A percentile compares a stretch with the other conserved stretches of the same genome.
Conservation (phyloP, 2,888 invertebrate genomes). For the Eurytoma adleriae region DNA sequence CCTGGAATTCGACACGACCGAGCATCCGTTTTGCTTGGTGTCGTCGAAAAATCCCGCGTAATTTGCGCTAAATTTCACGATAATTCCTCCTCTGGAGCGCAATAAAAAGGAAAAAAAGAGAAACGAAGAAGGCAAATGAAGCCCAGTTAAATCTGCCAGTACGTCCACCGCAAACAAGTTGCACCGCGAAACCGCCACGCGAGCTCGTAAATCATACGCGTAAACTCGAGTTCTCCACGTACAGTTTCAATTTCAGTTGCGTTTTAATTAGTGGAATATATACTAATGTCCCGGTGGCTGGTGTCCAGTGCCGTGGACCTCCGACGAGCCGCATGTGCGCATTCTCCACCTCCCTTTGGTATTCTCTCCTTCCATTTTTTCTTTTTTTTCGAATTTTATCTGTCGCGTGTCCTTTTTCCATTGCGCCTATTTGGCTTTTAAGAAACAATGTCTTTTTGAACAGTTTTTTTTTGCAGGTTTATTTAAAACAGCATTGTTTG, state of each 20-base stretch:
- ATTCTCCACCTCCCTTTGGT: constrained; percentile 28
- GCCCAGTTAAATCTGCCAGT: constrained; percentile 35
- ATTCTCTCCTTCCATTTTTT: constrained; percentile 12
- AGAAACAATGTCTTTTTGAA: too few species aligned
- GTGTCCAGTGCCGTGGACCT: too few species aligned
- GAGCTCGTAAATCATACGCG: constrained; percentile 52
- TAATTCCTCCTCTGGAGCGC: constrained; percentile 13
- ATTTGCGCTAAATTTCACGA: constrained; percentile 44
- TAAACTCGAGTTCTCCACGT: constrained; percentile 51
- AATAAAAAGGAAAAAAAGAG: background rate
- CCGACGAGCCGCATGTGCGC: constrained; percentile 2
- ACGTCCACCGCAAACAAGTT: constrained; percentile 46
- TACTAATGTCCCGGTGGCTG: constrained; percentile 66
- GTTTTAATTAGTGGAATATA: constrained; percentile 72
- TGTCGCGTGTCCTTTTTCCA: background rate
- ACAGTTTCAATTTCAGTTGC: constrained; percentile 70
- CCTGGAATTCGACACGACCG: constrained; percentile 9
- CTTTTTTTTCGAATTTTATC: constrained; percentile 1
- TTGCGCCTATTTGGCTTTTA: background rate
- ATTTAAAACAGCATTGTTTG: too few species aligned
- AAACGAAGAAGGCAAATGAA: constrained; percentile 7
- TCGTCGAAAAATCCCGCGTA: constrained; percentile 28
- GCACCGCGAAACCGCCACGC: background rate
- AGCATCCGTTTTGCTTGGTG: constrained; percentile 2
- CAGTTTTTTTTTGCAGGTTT: too few species aligned